phyloP scores from a whole-genome alignment of 2,113 vertebrate species.

The Anoura caudifer region DNA sequence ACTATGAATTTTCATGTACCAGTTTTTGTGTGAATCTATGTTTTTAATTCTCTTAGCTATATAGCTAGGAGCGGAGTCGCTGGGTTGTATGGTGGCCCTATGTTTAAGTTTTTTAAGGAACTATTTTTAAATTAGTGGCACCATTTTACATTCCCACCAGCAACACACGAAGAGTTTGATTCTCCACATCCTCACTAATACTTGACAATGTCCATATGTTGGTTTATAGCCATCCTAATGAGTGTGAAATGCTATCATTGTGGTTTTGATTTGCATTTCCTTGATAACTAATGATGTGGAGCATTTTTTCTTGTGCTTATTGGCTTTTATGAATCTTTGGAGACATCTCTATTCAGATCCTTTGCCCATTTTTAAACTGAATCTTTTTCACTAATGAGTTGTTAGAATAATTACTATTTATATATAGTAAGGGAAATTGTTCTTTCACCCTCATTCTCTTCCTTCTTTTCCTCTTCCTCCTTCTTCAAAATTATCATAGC shows the following conservation, averaged over 20 bases:
- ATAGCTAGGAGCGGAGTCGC: background rate
- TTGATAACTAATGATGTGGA: background rate
- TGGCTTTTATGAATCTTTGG: background rate
- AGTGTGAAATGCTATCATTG: background rate
- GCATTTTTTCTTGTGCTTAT: background rate
- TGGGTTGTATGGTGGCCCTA: background rate
- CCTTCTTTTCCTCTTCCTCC: background rate
- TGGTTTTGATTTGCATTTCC: background rate
- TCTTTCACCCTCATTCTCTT: background rate
- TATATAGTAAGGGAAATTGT: background rate
- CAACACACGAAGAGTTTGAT: background rate
- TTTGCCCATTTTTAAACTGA: background rate
- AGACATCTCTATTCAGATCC: background rate
- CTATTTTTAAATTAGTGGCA: background rate
- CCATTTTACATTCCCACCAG: background rate
- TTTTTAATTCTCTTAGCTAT: conserved; percentile 6
- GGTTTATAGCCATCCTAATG: background rate
- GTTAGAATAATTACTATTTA: background rate
- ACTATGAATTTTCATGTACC: background rate
- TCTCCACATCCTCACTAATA: background rate
- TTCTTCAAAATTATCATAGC: background rate
- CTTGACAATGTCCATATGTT: background rate
- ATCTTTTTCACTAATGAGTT: background rate
- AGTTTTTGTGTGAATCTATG: background rate
- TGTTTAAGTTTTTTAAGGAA: background rate